Conservation (phyloP, 2,888 invertebrate species). For the Notodonta dromedarius region DNA sequence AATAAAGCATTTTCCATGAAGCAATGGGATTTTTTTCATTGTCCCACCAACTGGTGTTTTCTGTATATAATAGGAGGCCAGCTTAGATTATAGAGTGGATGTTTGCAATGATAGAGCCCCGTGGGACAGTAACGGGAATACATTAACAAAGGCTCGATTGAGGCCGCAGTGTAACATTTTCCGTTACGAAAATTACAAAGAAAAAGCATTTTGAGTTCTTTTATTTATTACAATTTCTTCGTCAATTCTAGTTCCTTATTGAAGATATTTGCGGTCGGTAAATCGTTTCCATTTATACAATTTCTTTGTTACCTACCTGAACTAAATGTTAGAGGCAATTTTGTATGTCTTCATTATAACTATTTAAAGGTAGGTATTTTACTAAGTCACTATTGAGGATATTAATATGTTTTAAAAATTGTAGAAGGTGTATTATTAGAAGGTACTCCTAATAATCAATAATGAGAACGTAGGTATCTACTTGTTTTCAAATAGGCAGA, state of each 20-base stretch:
- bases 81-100: conserved; percentile 67
- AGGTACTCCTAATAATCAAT: no score
- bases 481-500: no score
- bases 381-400: no score
- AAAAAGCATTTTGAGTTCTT: conserved; percentile 41
- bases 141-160: conserved; percentile 68
- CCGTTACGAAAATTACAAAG: conserved; percentile 63
- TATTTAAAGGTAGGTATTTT: no score
- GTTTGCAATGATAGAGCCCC: conserved; percentile 66
- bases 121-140: conserved; percentile 68
- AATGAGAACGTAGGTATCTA: no score
- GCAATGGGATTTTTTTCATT: conserved; percentile 71
- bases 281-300: neutral
- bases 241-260: conserved; percentile 11
- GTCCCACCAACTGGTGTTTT: conserved; percentile 66
- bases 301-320: neutral
- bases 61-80: conserved; percentile 69
- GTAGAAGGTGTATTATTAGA: no score
- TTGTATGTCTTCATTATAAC: no score
- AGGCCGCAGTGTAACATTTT: conserved; percentile 55
- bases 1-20: conserved; percentile 72
- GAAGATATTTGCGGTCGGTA: conserved; percentile 2
- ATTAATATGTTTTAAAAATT: no score
- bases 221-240: conserved; percentile 28
- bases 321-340: no score